Percentiles rank a stretch among this genome's conserved stretches.
phyloP scores from a whole-genome alignment of 2,888 invertebrate genomes.

The Pollenia griseotomentosa region DNA sequence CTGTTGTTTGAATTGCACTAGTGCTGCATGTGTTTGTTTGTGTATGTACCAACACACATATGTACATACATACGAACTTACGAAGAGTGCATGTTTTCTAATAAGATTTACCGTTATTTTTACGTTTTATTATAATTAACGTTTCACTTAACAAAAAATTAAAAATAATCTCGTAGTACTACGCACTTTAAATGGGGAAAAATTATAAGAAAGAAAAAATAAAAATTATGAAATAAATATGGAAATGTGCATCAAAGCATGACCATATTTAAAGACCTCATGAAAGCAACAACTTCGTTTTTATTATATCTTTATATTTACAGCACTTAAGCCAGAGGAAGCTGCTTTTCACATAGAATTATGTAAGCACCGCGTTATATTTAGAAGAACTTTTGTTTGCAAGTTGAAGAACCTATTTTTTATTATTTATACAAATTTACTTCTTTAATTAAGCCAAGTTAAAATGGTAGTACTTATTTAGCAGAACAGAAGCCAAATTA shows the following conservation, averaged over 20 bases:
- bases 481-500: too few relatives aligned
- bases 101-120: slow-evolving; percentile 62
- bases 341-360: background rate
- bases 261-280: slow-evolving; percentile 40
- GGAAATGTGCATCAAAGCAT: slow-evolving; percentile 53
- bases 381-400: too few relatives aligned
- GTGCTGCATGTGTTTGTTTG: slow-evolving; percentile 7
- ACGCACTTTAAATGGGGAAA: background rate
- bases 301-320: background rate
- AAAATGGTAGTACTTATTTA: too few relatives aligned
- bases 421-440: too few relatives aligned
- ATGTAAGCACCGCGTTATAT: background rate
- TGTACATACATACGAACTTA: background rate
- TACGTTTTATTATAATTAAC: slow-evolving; percentile 60
- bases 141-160: slow-evolving; percentile 18
- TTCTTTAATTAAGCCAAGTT: too few relatives aligned
- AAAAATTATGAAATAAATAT: slow-evolving; percentile 15
- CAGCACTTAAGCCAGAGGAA: background rate
- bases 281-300: background rate
- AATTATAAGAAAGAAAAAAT: background rate
- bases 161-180: background rate
- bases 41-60: background rate
- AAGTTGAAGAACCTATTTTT: too few relatives aligned
- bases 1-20: slow-evolving; percentile 57
- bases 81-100: background rate